phyloP scores from a whole-genome alignment of 2,113 vertebrate genomes.

The Ciconia boyciana region DNA sequence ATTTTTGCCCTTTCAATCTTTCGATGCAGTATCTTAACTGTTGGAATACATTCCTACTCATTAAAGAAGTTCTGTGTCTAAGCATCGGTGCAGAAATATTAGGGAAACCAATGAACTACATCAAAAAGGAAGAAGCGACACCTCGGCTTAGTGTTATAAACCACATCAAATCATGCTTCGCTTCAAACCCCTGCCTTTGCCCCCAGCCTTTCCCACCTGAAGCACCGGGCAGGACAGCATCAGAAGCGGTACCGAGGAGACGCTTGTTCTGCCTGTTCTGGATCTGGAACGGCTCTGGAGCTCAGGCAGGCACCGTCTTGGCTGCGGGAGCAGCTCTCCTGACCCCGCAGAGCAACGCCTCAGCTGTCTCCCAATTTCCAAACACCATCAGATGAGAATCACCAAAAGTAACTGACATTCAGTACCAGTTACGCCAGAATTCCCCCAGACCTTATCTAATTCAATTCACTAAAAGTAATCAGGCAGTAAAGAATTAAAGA shows the following conservation, averaged over 20 bases:
- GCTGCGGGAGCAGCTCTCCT: background rate
- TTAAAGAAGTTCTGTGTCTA: background rate
- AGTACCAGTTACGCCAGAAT: background rate
- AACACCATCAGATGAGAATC: background rate
- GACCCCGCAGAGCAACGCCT: background rate
- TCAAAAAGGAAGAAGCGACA: background rate
- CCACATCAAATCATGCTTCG: background rate
- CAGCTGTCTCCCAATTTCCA: background rate
- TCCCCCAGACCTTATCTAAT: background rate
- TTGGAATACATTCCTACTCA: background rate
- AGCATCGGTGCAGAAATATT: background rate
- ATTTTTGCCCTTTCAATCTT: background rate
- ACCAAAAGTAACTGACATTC: background rate
- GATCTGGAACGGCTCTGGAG: background rate
- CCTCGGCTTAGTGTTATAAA: background rate
- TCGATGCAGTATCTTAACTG: background rate
- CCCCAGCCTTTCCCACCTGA: accelerated
- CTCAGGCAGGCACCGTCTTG: accelerated
- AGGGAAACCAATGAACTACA: background rate
- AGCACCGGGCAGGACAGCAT: accelerated
- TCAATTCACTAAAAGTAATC: background rate
- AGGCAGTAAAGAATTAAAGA: background rate
- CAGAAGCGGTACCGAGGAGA: background rate
- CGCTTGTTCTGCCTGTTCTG: background rate
- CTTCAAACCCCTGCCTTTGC: background rate